A percentile compares a stretch with the other conserved stretches of the same genome.
Evolutionary conservation across 2,888 invertebrate genomes (phyloP).

Genomic region (Hirtodrosophila duncani): DNA sequence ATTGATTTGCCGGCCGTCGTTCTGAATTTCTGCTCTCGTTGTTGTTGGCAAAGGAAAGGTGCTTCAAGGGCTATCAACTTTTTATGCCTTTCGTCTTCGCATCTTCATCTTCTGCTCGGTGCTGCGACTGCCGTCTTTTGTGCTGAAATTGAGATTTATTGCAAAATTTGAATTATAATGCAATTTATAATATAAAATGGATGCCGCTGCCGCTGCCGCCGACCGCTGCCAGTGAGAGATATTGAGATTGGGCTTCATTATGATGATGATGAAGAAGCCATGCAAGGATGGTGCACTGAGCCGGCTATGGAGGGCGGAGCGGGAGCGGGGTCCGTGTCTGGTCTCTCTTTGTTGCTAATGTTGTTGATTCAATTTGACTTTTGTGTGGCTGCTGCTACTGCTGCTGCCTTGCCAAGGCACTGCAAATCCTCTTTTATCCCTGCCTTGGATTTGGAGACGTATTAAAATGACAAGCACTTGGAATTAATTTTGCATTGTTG

Average conservation of each 20-base stretch:
- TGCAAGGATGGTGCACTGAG: constrained; percentile 32
- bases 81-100: constrained; percentile 16
- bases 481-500: constrained; percentile 57
- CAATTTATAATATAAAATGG: constrained; percentile 70
- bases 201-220: constrained; percentile 37
- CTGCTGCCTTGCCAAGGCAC: constrained; percentile 25
- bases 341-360: constrained; percentile 55
- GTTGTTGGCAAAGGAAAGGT: too few relatives aligned
- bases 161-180: constrained; percentile 73
- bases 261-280: constrained; percentile 56
- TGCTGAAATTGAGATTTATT: constrained; percentile 74
- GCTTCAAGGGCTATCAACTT: constrained; percentile 50
- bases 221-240: constrained; percentile 46
- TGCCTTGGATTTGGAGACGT: constrained; percentile 41
- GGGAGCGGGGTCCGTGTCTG: constrained; percentile 3
- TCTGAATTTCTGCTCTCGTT: constrained; percentile 47
- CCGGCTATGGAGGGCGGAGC: constrained; percentile 29
- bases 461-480: constrained; percentile 54
- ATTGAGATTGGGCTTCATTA: constrained; percentile 59
- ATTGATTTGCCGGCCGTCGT: constrained; percentile 61
- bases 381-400: constrained; percentile 12
- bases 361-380: constrained; percentile 66
- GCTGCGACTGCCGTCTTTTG: constrained; percentile 36
- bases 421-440: constrained; percentile 43
- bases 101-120: background rate